Evolutionary conservation across 2,113 vertebrate species (phyloP).

Genomic region (Colinus virginianus): DNA sequence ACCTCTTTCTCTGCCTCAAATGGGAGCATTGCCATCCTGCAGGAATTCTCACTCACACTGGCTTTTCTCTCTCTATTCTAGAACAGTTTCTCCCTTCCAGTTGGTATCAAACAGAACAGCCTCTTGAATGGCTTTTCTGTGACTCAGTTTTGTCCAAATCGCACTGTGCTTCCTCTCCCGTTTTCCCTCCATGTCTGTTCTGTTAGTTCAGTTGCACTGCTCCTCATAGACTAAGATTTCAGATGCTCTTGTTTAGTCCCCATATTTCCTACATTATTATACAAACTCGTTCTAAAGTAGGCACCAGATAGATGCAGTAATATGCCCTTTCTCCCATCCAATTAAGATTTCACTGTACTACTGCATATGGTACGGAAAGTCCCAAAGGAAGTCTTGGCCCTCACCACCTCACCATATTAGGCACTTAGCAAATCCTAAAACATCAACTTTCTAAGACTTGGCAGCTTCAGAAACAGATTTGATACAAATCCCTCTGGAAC

Average conservation of each 20-base stretch:
- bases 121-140: neutral
- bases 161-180: neutral
- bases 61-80: neutral
- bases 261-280: neutral
- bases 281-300: neutral
- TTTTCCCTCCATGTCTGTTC: accelerated
- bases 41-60: neutral
- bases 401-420: neutral
- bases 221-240: neutral
- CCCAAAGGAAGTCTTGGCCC: neutral
- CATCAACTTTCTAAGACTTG: neutral
- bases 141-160: neutral
- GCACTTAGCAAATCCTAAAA: neutral
- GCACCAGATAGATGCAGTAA: neutral
- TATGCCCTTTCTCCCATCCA: neutral
- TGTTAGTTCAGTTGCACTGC: neutral
- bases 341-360: neutral
- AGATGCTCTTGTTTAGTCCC: neutral
- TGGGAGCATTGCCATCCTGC: accelerated
- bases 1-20: neutral
- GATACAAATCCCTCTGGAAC: neutral
- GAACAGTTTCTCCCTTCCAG: neutral
- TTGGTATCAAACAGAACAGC: neutral
- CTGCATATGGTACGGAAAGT: neutral
- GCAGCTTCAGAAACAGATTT: neutral